phyloP scores from a whole-genome alignment of 2,113 vertebrate species.

The Merops nubicus region DNA sequence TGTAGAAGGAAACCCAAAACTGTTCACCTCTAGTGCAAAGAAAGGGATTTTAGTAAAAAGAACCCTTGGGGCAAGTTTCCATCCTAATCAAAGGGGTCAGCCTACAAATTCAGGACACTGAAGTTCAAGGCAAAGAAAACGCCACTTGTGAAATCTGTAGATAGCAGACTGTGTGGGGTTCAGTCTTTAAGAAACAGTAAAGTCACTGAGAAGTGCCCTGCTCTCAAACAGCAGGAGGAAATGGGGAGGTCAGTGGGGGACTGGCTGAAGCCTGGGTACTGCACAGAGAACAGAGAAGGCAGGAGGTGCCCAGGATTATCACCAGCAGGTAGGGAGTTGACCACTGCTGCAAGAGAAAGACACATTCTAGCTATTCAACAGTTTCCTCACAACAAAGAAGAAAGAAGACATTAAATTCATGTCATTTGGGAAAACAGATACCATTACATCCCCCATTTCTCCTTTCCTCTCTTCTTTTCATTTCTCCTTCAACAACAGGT shows the following conservation, averaged over 20 bases:
- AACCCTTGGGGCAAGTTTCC: neutral
- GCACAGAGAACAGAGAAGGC: neutral
- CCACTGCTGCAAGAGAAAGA: neutral
- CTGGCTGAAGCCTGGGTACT: neutral
- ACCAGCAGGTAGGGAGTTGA: neutral
- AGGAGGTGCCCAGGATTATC: neutral
- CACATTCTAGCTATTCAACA: neutral
- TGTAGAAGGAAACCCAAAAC: neutral
- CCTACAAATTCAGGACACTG: neutral
- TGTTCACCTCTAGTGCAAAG: neutral
- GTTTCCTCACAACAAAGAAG: neutral
- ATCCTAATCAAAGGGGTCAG: neutral
- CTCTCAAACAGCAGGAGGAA: neutral
- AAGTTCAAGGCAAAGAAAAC: neutral
- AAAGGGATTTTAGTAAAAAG: neutral
- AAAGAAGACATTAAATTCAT: neutral
- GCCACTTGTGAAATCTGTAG: neutral
- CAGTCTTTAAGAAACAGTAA: neutral
- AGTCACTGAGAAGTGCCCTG: neutral
- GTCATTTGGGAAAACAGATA: neutral
- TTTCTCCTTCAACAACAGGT: neutral
- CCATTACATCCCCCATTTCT: neutral
- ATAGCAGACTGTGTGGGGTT: neutral
- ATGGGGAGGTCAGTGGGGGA: accelerated
- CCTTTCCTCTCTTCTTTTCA: neutral